These are phyloP conservation scores for Clusia tigrina DNA, from an alignment of 2,888 invertebrate genomes.

Conservation along the genomic window DNA sequence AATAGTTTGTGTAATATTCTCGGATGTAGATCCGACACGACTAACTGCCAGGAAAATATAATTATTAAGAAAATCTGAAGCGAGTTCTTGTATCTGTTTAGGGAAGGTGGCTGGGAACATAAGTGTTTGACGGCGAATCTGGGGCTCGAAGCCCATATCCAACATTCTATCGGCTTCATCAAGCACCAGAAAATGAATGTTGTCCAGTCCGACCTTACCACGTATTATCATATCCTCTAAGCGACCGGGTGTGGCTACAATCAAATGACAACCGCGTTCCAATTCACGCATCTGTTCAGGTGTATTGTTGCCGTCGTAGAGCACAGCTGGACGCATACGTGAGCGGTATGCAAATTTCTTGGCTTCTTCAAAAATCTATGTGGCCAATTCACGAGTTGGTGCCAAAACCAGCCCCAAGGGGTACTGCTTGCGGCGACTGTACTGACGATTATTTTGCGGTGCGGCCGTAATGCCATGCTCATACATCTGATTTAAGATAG, in stretches of 20 bases:
- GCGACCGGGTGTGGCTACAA: conserved; percentile 98
- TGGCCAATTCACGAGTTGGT: conserved; percentile 97
- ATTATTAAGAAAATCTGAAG: conserved; percentile 96
- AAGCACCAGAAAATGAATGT: conserved; percentile 91
- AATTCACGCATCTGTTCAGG: conserved; percentile 91
- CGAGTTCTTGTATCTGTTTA: conserved; percentile 96
- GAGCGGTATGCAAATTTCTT: conserved; percentile 98
- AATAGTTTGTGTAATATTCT: conserved; percentile 98
- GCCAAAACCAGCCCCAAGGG: conserved; percentile 96
- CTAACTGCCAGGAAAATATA: conserved; percentile 99
- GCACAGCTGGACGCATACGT: conserved; percentile 94
- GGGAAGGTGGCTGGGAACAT: conserved; percentile 99
- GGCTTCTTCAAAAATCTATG: conserved; percentile 99
- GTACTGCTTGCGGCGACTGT: conserved; percentile 87
- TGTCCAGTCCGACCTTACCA: conserved; percentile 93
- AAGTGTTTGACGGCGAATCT: conserved; percentile 88
- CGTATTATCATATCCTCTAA: conserved; percentile 96
- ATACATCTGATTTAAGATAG: conserved; percentile 97
- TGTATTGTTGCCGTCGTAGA: conserved; percentile 94
- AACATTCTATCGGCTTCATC: conserved; percentile 99
- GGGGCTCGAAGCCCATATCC: conserved; percentile 99
- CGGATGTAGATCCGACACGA: conserved; percentile 98
- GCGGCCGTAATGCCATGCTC: conserved; percentile 78
- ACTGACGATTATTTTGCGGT: conserved; percentile 68
- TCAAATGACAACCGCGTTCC: conserved; percentile 94